Conservation (phyloP, 2,113 vertebrate genomes). For the Caloenas nicobarica region DNA sequence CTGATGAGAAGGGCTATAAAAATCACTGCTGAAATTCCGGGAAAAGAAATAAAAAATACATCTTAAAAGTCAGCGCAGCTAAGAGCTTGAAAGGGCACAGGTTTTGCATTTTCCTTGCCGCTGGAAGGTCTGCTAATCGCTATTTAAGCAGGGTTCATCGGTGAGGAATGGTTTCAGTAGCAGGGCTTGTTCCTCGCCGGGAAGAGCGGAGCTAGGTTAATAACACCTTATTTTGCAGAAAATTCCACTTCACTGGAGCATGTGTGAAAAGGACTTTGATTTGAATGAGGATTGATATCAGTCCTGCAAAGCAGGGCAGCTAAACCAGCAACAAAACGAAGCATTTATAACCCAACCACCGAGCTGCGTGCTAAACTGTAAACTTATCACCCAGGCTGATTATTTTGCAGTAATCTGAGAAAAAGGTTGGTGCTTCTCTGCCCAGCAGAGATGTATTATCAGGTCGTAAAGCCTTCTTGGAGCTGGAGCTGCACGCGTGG, state of each 20-base stretch:
- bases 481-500: background rate
- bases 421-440: background rate
- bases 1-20: background rate
- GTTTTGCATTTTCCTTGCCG: background rate
- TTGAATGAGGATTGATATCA: slow-evolving; percentile 74
- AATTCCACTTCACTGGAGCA: slow-evolving; percentile 78
- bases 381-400: background rate
- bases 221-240: slow-evolving; percentile 79
- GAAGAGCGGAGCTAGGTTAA: slow-evolving; percentile 67
- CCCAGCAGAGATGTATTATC: background rate
- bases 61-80: background rate
- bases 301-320: slow-evolving; percentile 21
- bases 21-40: background rate
- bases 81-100: background rate
- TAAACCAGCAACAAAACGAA: background rate
- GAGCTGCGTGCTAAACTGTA: background rate
- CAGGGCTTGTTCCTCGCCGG: slow-evolving; percentile 26
- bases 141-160: slow-evolving; percentile 60
- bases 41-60: background rate
- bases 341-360: background rate
- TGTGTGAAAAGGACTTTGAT: slow-evolving; percentile 69
- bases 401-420: background rate
- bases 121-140: slow-evolving; percentile 51
- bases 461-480: background rate
- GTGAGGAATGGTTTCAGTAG: slow-evolving; percentile 15